phyloP scores from a whole-genome alignment of 2,797 vertebrate genomes.

The Nannoperca obscura region DNA sequence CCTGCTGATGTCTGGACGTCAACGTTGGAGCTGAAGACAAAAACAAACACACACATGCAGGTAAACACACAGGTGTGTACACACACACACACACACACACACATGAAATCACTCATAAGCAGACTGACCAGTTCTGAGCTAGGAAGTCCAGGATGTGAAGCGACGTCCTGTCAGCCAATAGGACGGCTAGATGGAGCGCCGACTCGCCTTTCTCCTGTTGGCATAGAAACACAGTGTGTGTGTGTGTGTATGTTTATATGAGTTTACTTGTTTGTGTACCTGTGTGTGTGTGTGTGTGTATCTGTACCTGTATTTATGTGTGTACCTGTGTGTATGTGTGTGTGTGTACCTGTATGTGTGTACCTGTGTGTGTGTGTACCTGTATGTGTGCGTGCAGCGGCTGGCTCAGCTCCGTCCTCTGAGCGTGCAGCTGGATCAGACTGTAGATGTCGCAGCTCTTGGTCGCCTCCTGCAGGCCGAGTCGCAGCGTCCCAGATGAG shows the following conservation, averaged over 20 bases:
- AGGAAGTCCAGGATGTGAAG: conserved; percentile 91
- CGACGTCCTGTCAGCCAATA: conserved; percentile 87
- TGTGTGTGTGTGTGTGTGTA: background rate
- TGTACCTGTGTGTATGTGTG: background rate
- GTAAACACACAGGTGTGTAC: background rate
- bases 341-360: background rate
- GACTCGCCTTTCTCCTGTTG: conserved; percentile 89
- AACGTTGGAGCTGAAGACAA: conserved; percentile 80
- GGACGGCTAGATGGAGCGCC: conserved; percentile 87
- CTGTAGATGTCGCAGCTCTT: conserved; percentile 84
- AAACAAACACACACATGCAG: conserved; percentile 8
- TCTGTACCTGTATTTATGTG: background rate
- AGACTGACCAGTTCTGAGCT: conserved; percentile 83
- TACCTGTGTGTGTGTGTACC: conserved; percentile 37
- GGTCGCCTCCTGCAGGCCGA: conserved; percentile 84
- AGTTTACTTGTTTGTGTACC: no score
- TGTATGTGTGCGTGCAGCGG: conserved; percentile 79
- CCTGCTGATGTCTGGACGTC: conserved; percentile 80
- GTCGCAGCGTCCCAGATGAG: conserved; percentile 65
- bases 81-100: conserved; percentile 7
- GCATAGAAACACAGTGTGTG: conserved; percentile 33
- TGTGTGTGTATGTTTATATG: background rate
- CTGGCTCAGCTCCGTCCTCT: conserved; percentile 85
- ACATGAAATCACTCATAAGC: background rate
- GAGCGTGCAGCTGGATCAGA: conserved; percentile 87